These are phyloP conservation scores for Ericerus pela DNA, from an alignment of 1,140 invertebrate species.

Conservation along the genomic window DNA sequence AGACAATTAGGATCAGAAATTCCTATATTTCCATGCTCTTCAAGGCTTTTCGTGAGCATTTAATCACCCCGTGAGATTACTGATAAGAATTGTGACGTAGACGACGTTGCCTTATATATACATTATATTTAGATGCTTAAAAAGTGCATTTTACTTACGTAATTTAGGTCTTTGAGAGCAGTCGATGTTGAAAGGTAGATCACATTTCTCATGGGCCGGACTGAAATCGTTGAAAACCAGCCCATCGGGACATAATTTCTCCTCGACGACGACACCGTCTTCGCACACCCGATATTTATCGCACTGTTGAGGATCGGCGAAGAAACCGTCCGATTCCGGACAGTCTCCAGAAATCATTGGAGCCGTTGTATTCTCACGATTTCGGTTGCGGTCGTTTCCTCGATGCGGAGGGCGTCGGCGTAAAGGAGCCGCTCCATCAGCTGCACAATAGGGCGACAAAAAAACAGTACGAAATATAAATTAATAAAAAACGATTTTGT, in stretches of 20 bases:
- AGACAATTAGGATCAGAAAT: too few relatives aligned
- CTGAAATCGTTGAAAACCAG: constrained; percentile 80
- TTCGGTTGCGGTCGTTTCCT: constrained; percentile 7
- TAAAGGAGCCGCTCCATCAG: constrained; percentile 2
- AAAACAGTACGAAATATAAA: background rate
- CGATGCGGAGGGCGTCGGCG: background rate
- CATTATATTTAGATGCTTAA: too few relatives aligned
- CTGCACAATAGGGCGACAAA: constrained; percentile 5
- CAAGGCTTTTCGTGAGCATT: too few relatives aligned
- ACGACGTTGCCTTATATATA: too few relatives aligned
- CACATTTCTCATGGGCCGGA: constrained; percentile 66
- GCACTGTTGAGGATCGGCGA: constrained; percentile 71
- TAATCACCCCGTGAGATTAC: too few relatives aligned
- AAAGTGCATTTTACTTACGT: constrained; percentile 53
- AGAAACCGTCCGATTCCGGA: constrained; percentile 68
- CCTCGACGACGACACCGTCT: constrained; percentile 47
- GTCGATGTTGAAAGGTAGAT: constrained; percentile 72
- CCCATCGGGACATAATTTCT: constrained; percentile 75
- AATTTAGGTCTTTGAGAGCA: constrained; percentile 56
- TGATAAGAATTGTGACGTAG: too few relatives aligned
- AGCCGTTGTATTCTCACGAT: too few relatives aligned
- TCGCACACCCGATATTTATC: constrained; percentile 80
- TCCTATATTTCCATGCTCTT: too few relatives aligned
- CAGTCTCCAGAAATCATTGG: constrained; percentile 42
- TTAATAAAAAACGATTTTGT: too few relatives aligned